A percentile compares a stretch with the other conserved stretches of the same genome.
These are phyloP conservation scores for Oxyteleia sp. DNA, from an alignment of 2,888 invertebrate species.

Conservation along the genomic window DNA sequence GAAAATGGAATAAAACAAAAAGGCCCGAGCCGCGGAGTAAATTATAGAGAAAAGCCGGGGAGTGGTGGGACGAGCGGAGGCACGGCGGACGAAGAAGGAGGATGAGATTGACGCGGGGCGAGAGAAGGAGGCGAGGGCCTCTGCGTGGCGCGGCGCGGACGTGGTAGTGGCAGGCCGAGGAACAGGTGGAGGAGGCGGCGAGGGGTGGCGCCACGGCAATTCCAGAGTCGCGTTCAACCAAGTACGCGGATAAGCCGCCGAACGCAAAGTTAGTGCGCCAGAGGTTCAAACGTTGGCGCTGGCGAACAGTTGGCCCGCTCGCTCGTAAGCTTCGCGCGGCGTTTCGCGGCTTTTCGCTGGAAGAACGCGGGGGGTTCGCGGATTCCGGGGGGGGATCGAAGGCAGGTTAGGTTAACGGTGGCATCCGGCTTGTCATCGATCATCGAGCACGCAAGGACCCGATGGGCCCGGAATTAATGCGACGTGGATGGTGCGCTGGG, in stretches of 20 bases:
- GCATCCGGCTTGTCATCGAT: too few relatives aligned
- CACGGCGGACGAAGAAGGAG: constrained; percentile 65
- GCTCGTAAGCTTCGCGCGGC: constrained; percentile 26
- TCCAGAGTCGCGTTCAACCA: constrained; percentile 86
- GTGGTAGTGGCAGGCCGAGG: constrained; percentile 71
- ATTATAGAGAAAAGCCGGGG: constrained; percentile 84
- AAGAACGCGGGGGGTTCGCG: constrained; percentile 12
- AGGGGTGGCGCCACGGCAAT: constrained; percentile 87
- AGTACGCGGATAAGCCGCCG: constrained; percentile 84
- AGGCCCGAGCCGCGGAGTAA: constrained; percentile 80
- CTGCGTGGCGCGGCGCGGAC: constrained; percentile 61
- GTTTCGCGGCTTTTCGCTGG: constrained; percentile 19
- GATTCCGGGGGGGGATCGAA: constrained; percentile 19
- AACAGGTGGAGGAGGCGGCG: constrained; percentile 79
- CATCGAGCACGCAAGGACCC: constrained; percentile 4
- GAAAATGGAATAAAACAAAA: constrained; percentile 81
- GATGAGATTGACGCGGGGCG: constrained; percentile 65
- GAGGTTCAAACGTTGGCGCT: constrained; percentile 79
- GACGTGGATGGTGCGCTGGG: constrained; percentile 24
- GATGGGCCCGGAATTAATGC: constrained; percentile 9
- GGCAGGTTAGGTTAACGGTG: too few relatives aligned
- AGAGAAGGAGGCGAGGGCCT: constrained; percentile 70
- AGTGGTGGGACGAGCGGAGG: constrained; percentile 75
- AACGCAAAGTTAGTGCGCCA: constrained; percentile 83
- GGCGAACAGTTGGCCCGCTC: constrained; percentile 72